Evolutionary conservation across 1,140 invertebrate genomes (phyloP).

Genomic region (Dreissena polymorpha): DNA sequence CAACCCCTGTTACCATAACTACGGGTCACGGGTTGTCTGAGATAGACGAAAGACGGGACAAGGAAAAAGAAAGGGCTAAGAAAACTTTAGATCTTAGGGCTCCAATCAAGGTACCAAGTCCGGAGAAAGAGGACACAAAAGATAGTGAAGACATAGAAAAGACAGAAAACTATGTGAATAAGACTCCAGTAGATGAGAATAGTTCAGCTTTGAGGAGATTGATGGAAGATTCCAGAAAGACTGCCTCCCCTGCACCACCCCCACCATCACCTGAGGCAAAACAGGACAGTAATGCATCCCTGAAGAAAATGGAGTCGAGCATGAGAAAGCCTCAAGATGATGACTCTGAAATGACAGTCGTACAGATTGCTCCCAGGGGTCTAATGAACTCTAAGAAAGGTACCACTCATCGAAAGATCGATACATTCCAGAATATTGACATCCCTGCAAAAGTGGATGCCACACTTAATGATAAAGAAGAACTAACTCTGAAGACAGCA

Average conservation of each 20-base stretch:
- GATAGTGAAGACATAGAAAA: neutral
- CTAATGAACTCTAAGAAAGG: neutral
- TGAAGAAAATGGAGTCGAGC: conserved; percentile 45
- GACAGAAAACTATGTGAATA: conserved; percentile 28
- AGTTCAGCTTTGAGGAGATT: conserved; percentile 28
- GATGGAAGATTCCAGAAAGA: conserved; percentile 57
- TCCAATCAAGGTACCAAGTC: neutral
- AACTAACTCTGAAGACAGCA: neutral
- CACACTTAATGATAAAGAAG: neutral
- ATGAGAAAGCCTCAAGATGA: conserved; percentile 27
- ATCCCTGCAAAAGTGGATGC: conserved; percentile 55
- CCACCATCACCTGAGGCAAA: conserved; percentile 71
- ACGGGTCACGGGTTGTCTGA: neutral
- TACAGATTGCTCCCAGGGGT: conserved; percentile 43
- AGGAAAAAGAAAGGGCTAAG: neutral
- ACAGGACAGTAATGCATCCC: conserved; percentile 32
- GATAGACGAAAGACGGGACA: neutral
- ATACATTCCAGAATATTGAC: conserved; percentile 66
- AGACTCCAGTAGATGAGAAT: conserved; percentile 18
- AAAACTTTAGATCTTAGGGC: neutral
- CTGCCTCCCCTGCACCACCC: conserved; percentile 67
- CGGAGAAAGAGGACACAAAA: conserved; percentile 19
- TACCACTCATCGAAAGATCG: conserved; percentile 50
- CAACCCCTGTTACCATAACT: neutral
- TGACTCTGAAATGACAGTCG: conserved; percentile 33